phyloP scores from a whole-genome alignment of 2,113 vertebrate genomes.

The Platichthys stellatus region DNA sequence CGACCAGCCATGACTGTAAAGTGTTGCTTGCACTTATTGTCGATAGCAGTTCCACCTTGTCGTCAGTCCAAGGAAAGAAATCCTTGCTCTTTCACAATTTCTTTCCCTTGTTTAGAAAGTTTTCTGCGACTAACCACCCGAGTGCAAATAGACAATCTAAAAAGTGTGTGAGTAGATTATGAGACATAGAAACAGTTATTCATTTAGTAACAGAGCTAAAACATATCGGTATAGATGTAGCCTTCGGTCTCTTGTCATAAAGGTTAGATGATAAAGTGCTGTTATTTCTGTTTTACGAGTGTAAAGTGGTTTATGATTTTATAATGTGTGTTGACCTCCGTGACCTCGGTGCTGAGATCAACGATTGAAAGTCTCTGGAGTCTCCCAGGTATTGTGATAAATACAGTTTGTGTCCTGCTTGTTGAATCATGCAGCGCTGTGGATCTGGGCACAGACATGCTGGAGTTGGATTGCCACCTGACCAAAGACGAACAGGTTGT shows the following conservation, averaged over 20 bases:
- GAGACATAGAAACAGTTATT: no score
- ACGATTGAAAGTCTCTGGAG: neutral
- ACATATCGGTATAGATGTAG: neutral
- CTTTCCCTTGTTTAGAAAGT: no score
- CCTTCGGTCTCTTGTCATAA: neutral
- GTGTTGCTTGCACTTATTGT: no score
- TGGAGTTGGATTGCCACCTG: slow-evolving; percentile 97
- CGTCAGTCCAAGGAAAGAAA: no score
- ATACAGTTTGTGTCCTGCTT: neutral
- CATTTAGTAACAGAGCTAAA: no score
- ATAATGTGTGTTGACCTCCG: neutral
- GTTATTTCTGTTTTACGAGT: neutral
- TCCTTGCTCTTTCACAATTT: no score
- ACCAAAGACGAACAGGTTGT: slow-evolving; percentile 96
- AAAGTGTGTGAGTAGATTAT: no score
- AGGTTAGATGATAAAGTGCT: neutral
- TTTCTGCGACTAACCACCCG: no score
- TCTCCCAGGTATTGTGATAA: neutral
- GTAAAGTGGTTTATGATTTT: neutral
- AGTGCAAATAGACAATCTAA: no score
- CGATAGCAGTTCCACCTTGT: no score
- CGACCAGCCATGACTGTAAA: no score
- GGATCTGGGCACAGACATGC: slow-evolving; percentile 93
- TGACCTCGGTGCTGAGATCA: neutral
- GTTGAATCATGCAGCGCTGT: slow-evolving; percentile 85